Evolutionary conservation across 2,113 vertebrate genomes (phyloP), one percentile per base, ranked within the genome.

Genomic region (Podiceps cristatus): DNA sequence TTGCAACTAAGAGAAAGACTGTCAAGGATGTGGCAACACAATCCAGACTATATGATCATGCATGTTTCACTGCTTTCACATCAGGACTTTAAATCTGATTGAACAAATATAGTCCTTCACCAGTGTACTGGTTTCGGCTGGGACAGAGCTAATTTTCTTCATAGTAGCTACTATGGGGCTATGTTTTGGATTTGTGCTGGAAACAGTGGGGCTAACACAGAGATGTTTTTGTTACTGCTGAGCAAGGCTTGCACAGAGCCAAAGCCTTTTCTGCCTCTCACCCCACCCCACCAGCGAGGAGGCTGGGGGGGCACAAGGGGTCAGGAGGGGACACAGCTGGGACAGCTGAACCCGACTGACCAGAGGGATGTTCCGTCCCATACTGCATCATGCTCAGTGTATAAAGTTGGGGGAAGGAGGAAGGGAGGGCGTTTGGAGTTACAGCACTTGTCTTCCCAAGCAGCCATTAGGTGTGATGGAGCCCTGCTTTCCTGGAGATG

Each of bases 201-300:
- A 53, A 64, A 27, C 23, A 14, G 12, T 29, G 24, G 16, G 60
- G 27, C 7, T 55, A 58, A 47, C 3, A 28, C 5, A 50, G 18
- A 11, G 37, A 25, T 63, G 24, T 40, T 85, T 77, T 15, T 15
- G 14, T 5, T 18, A 42, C 25, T 59, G n/a, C 28, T 50, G 49
- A 69, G 15, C 18, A 52, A 50, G 19, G 18, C 6, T 50, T 50
- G 14, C 50, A 22, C 9, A 55, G 14, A 1, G 12, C 9, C 25
- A 76, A 11, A 8, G 28, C 11, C 23, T 53, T 76, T 73, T 53
- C 75, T 49, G 9, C 13, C 47, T 23, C 42, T 62, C 33, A 52
- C 7, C 2, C 8, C 3, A 4, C 25, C 23, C 22, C 4, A 22
- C 7, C 19, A 53, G 2, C 0, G 0, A 44, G 42, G 29, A 49